Conservation (phyloP, 92 coral and sea anemone species). For the Phenganax marumi region DNA sequence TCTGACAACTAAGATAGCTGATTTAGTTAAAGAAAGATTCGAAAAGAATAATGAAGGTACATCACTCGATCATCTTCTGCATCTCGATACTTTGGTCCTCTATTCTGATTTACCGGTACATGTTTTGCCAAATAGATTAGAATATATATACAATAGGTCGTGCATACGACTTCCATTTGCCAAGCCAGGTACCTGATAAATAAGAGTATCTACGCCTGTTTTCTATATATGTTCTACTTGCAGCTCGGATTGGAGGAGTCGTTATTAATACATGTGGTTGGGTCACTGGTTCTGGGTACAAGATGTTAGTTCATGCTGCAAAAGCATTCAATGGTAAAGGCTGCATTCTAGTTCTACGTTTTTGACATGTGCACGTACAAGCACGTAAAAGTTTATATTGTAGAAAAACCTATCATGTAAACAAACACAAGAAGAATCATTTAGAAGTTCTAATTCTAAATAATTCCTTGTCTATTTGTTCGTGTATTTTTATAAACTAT, state of each 20-base stretch:
- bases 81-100: too few species aligned
- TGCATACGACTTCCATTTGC: too few species aligned
- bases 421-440: neutral
- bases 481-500: neutral
- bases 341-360: neutral
- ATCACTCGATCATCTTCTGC: too few species aligned
- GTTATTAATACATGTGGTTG: slow-evolving; percentile 97
- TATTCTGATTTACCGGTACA: too few species aligned
- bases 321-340: slow-evolving; percentile 76
- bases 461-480: neutral
- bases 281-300: slow-evolving; percentile 94
- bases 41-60: slow-evolving; percentile 80
- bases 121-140: too few species aligned
- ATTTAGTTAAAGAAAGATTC: slow-evolving; percentile 76
- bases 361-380: neutral
- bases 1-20: slow-evolving; percentile 76
- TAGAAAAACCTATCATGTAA: neutral
- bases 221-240: neutral
- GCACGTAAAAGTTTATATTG: neutral
- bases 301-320: slow-evolving; percentile 93
- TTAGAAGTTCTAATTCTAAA: neutral
- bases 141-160: too few species aligned
- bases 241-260: slow-evolving; percentile 89
- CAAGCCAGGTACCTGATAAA: too few species aligned
- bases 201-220: too few species aligned